phyloP scores from a whole-genome alignment of 2,113 vertebrate genomes.

The Daboia siamensis region DNA sequence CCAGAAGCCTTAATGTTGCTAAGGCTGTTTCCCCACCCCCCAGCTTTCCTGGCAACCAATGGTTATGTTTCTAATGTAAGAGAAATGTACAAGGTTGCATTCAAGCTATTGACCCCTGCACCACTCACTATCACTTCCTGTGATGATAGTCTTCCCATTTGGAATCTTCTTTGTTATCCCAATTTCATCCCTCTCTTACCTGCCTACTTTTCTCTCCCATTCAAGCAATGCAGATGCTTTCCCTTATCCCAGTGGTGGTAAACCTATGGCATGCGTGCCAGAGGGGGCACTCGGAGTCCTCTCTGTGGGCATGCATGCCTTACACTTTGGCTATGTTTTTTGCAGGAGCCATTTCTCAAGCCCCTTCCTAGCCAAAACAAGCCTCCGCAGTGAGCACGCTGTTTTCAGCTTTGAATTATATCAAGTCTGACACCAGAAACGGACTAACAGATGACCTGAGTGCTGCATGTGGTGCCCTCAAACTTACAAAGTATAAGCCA shows the following conservation, averaged over 20 bases:
- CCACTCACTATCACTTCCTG: neutral
- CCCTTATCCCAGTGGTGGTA: neutral
- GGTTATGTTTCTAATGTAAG: neutral
- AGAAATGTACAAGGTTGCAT: neutral
- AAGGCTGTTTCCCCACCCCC: neutral
- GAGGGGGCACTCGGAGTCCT: too few relatives aligned
- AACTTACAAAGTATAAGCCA: too few relatives aligned
- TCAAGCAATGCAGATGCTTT: neutral
- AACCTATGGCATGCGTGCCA: too few relatives aligned
- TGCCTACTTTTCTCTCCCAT: neutral
- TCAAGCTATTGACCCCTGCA: neutral
- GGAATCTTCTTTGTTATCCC: neutral
- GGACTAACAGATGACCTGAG: too few relatives aligned
- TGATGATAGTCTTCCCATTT: neutral
- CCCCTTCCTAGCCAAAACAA: too few relatives aligned
- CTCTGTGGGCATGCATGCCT: too few relatives aligned
- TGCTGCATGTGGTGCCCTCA: too few relatives aligned
- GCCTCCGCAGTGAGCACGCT: too few relatives aligned
- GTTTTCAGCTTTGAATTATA: too few relatives aligned
- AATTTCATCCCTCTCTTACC: neutral
- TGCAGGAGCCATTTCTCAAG: too few relatives aligned
- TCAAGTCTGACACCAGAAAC: too few relatives aligned
- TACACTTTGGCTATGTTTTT: too few relatives aligned
- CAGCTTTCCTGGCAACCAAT: neutral
- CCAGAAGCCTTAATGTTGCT: neutral